Conservation (phyloP, 2,113 vertebrate genomes). For the Panthera uncia region DNA sequence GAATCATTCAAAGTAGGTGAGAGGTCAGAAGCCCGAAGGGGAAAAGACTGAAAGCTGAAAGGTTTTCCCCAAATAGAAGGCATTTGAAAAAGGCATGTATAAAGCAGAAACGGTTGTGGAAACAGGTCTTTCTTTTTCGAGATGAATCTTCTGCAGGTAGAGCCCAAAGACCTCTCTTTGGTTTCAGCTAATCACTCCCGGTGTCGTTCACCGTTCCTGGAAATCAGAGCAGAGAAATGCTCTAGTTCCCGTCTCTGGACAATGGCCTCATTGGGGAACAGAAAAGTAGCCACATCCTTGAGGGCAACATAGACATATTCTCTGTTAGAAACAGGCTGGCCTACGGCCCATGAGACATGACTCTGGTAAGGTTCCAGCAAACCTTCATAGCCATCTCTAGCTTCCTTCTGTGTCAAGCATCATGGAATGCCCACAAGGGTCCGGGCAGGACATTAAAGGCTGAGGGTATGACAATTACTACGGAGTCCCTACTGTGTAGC, state of each 20-base stretch:
- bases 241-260: conserved; percentile 35
- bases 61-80: conserved; percentile 65
- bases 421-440: neutral
- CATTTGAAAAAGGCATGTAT: conserved; percentile 66
- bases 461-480: neutral
- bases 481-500: neutral
- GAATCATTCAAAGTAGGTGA: conserved; percentile 89
- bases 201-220: conserved; percentile 7
- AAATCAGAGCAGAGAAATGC: conserved; percentile 13
- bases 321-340: conserved; percentile 27
- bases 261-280: neutral
- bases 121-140: conserved; percentile 36
- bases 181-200: neutral
- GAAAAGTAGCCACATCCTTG: conserved; percentile 25
- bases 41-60: conserved; percentile 77
- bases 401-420: conserved; percentile 13
- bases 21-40: conserved; percentile 84
- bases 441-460: neutral
- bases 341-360: neutral
- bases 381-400: neutral
- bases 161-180: neutral
- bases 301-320: neutral
- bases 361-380: neutral
- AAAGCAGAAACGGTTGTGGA: conserved; percentile 61
- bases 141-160: neutral